Base-by-base conservation (phyloP, 2,888 invertebrate species). In the Harpalus rubripes region DNA sequence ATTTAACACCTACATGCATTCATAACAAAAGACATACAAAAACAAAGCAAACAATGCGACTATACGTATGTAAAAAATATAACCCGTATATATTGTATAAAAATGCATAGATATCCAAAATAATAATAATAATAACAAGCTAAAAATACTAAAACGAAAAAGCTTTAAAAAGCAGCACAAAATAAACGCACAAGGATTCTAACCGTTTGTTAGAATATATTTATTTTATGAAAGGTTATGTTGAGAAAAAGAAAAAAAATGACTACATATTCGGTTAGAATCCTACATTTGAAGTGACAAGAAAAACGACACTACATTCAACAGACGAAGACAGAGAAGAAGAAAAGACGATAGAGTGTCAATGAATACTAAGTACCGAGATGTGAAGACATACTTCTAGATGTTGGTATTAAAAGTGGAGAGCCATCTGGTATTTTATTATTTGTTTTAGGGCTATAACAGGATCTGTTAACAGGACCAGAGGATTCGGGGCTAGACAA, bases 371-470 rank as follows among this genome's bases (percentile, higher is more conserved):
- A 84, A 84, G 84, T 84, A 84, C 84, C 84, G 63, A 84, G 84
- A 84, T 78, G 76, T 84, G 84, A 84, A 63, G 84, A 84, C 8
- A 84, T 52, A 72, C 84, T 78, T 88, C 90, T 91, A 90, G 90
- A 90, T 88, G 90, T 89, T 88, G 90, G 90, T 89, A 91, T 90
- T 89, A 90, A 90, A 88, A 90, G 90, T 90, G 90, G 90, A 89
- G 90, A 90, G 89, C 90, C 89, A 88, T 89, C 90, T 90, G 90
- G 88, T 88, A 89, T 82, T 79, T 81, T 72, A 83, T 81, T 72
- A 83, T 78, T 85, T 86, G 86, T 39, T 81, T 85, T 82, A 80
- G 85, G 61, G 78, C 65, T 80, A 84, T 26, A 72, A 85, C 68
- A 78, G 65, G 79, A 74, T 78, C 78, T 84, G 63, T 68, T 72